These are phyloP conservation scores for Theocolax elegans DNA, from an alignment of 1,140 invertebrate species.

Conservation along the genomic window DNA sequence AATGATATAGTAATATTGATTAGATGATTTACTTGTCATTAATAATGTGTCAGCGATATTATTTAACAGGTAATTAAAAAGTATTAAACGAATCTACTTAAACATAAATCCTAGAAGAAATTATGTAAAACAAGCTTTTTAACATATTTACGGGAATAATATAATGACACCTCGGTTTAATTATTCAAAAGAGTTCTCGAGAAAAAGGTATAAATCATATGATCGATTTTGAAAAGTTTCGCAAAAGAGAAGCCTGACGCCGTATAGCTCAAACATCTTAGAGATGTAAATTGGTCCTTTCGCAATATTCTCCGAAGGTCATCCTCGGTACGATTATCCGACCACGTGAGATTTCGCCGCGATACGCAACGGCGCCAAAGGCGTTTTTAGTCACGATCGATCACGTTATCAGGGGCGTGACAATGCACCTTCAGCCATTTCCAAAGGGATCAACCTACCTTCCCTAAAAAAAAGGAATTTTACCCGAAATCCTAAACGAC, in stretches of 20 bases:
- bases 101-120: conserved; percentile 6
- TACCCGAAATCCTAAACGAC: too few species aligned
- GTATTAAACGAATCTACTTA: not conserved
- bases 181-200: conserved; percentile 25
- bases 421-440: too few species aligned
- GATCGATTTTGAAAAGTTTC: conserved; percentile 10
- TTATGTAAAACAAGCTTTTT: not conserved
- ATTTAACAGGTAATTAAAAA: not conserved
- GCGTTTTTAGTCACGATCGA: too few species aligned
- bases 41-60: not conserved
- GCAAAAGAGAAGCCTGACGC: too few species aligned
- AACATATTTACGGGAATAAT: not conserved
- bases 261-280: not conserved
- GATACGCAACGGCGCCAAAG: too few species aligned
- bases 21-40: not conserved
- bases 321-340: not conserved
- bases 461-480: too few species aligned
- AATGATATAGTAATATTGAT: too few species aligned
- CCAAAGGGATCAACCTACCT: too few species aligned
- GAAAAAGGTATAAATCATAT: conserved; percentile 27
- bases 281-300: conserved; percentile 11
- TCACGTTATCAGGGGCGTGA: too few species aligned
- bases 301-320: conserved; percentile 16
- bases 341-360: not conserved
- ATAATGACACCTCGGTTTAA: not conserved